A percentile compares a stretch with the other conserved stretches of the same genome.
phyloP scores from a whole-genome alignment of 2,113 vertebrate species.

The Apteryx mantelli region DNA sequence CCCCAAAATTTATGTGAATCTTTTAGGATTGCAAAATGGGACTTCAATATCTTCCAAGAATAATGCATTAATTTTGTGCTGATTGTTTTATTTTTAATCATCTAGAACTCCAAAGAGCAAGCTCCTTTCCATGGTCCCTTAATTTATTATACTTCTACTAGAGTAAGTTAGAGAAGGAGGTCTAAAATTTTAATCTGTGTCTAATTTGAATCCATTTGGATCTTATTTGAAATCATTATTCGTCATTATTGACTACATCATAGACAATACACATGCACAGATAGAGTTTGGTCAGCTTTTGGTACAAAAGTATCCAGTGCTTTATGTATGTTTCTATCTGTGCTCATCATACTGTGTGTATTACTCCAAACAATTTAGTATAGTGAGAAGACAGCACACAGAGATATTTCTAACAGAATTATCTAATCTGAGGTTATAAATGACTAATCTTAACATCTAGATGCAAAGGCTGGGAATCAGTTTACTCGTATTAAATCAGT shows the following conservation, averaged over 20 bases:
- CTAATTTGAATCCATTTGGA: not conserved
- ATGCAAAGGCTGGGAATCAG: no score
- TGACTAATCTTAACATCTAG: no score
- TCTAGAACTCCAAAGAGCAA: not conserved
- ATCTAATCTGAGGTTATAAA: no score
- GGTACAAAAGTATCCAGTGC: not conserved
- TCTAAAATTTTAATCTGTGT: not conserved
- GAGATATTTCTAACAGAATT: not conserved
- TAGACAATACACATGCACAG: not conserved
- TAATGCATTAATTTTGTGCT: not conserved
- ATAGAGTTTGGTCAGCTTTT: not conserved
- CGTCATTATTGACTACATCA: not conserved
- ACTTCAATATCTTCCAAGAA: not conserved
- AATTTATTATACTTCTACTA: accelerated
- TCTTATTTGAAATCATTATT: not conserved
- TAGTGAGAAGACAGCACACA: not conserved
- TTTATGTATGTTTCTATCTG: not conserved
- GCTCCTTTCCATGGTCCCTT: not conserved
- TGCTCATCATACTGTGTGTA: not conserved
- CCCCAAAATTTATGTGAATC: not conserved
- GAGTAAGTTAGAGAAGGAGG: not conserved
- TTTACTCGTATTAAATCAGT: no score
- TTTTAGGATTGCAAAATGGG: not conserved
- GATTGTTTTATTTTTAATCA: not conserved
- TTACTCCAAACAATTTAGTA: not conserved